Evolutionary conservation across 2,888 invertebrate genomes (phyloP).

Genomic region (Heliconius aoede): DNA sequence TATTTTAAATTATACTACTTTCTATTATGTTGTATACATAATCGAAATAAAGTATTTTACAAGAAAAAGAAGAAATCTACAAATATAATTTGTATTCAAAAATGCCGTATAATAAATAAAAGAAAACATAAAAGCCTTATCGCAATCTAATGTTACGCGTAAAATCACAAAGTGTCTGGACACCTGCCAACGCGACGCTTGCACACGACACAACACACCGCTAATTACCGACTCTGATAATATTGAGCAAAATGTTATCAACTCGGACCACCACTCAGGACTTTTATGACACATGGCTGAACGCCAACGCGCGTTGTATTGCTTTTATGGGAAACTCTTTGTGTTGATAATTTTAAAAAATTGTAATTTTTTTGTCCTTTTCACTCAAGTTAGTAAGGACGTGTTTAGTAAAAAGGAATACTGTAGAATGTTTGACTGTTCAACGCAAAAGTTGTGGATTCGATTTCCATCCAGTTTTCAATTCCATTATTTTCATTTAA

Average conservation of each 20-base stretch:
- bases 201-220: conserved; percentile 15
- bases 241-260: conserved; percentile 29
- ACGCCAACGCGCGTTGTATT: conserved; percentile 16
- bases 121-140: conserved; percentile 13
- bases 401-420: too few relatives aligned
- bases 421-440: too few relatives aligned
- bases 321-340: conserved; percentile 9
- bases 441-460: too few relatives aligned
- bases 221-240: conserved; percentile 29
- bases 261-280: conserved; percentile 13
- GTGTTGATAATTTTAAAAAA: neutral
- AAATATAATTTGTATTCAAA: neutral
- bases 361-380: neutral
- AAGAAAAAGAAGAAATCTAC: too few relatives aligned
- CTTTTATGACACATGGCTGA: conserved; percentile 26
- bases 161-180: conserved; percentile 24
- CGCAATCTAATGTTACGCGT: conserved; percentile 16
- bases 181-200: conserved; percentile 19
- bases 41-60: too few relatives aligned
- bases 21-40: too few relatives aligned
- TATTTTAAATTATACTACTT: too few relatives aligned
- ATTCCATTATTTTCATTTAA: too few relatives aligned
- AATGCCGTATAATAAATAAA: neutral
- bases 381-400: neutral
- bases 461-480: too few relatives aligned